Conservation (phyloP, 2,113 vertebrate species). For the Rallus limicola region DNA sequence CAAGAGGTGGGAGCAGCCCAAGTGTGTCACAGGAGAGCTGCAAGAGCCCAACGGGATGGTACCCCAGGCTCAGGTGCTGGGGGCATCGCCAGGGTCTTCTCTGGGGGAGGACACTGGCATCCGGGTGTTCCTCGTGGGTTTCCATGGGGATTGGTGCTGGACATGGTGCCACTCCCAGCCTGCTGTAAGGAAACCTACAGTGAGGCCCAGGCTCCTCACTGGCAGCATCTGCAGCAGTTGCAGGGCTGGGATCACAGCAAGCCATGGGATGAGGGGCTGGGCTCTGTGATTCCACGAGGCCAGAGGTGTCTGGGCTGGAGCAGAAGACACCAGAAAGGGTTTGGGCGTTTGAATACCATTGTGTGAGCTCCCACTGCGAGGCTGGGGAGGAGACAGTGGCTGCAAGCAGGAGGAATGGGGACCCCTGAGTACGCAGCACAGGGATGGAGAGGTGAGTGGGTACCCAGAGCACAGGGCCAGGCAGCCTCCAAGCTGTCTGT, state of each 20-base stretch:
- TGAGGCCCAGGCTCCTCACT: accelerated
- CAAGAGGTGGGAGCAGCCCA: background rate
- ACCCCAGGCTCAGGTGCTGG: background rate
- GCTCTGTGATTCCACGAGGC: background rate
- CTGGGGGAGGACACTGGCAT: background rate
- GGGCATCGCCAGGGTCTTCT: background rate
- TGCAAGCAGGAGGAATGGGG: background rate
- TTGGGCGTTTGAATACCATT: background rate
- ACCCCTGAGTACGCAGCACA: too few relatives aligned
- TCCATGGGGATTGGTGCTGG: background rate
- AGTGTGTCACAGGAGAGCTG: accelerated
- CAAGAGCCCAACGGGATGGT: background rate
- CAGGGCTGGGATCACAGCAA: background rate
- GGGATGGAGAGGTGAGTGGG: background rate
- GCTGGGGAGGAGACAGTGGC: background rate
- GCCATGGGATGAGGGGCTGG: accelerated
- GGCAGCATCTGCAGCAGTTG: background rate
- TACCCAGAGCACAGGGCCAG: too few relatives aligned
- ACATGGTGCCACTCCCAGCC: background rate
- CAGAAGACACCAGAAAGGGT: background rate
- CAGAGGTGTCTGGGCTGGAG: accelerated
- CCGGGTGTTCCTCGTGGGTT: background rate
- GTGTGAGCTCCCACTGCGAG: background rate
- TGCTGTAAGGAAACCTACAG: background rate
- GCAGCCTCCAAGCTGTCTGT: accelerated